These are phyloP conservation scores for Proctacanthus coquilletti DNA, from an alignment of 1,140 invertebrate genomes.

Conservation along the genomic window DNA sequence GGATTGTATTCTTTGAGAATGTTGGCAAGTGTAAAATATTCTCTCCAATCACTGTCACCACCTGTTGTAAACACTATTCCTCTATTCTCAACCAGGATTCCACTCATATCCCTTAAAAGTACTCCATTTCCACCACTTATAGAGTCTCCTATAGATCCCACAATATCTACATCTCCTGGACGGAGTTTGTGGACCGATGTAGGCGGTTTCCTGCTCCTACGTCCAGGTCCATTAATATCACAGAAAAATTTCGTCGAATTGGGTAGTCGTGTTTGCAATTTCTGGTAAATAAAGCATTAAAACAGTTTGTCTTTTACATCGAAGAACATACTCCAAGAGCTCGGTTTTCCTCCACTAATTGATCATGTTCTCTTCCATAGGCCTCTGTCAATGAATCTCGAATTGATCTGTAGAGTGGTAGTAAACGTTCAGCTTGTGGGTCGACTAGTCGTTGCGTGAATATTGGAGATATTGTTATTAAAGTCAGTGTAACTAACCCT, in stretches of 20 bases:
- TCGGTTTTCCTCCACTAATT: too few species aligned
- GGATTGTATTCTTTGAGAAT: constrained; percentile 40
- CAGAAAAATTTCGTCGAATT: constrained; percentile 2
- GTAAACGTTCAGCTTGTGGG: too few species aligned
- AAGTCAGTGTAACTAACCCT: too few species aligned
- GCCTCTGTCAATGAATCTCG: too few species aligned
- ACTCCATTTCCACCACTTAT: constrained; percentile 40
- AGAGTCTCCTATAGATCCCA: constrained; percentile 47
- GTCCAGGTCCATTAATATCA: constrained; percentile 15
- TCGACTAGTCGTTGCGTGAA: too few species aligned
- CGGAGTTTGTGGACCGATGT: constrained; percentile 36
- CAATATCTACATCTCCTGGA: constrained; percentile 44
- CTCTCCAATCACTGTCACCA: constrained; percentile 35
- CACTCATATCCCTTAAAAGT: constrained; percentile 22
- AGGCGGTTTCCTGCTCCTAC: constrained; percentile 24
- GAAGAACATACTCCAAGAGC: too few species aligned
- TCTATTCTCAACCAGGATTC: constrained; percentile 25
- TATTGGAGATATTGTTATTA: too few species aligned
- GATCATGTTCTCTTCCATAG: too few species aligned
- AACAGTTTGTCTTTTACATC: too few species aligned
- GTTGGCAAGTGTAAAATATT: too few species aligned
- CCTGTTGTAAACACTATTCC: constrained; percentile 28
- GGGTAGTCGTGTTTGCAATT: constrained; percentile 4
- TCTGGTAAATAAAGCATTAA: too few species aligned
- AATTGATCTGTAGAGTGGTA: too few species aligned